Percentiles rank a stretch among this genome's conserved stretches.
Conservation (phyloP, 2,113 vertebrate species). For the Varanus salvator region DNA sequence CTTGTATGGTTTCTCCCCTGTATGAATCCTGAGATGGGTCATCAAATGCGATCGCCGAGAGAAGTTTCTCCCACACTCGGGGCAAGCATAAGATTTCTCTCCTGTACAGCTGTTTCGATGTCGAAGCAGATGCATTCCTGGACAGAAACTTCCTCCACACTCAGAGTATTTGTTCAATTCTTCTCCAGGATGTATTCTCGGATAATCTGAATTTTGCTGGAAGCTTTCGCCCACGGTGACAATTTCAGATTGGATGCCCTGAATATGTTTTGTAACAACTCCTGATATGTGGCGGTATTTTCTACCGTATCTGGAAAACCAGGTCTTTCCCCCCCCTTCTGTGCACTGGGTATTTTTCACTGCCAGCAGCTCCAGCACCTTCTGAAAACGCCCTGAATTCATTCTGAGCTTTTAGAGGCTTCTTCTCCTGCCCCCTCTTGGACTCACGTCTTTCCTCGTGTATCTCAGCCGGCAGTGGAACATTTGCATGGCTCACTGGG, state of each 20-base stretch:
- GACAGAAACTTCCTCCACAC: slow-evolving; percentile 66
- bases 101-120: slow-evolving; percentile 54
- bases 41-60: slow-evolving; percentile 53
- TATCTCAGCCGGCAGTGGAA: not conserved
- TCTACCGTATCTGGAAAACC: not conserved
- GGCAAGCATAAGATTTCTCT: slow-evolving; percentile 46
- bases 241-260: not conserved
- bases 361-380: not conserved
- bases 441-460: not conserved
- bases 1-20: slow-evolving; percentile 23
- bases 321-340: not conserved
- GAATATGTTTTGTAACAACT: slow-evolving; percentile 67
- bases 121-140: too few species aligned
- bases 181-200: slow-evolving; percentile 71
- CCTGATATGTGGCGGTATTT: not conserved
- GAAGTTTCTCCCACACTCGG: slow-evolving; percentile 59
- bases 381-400: not conserved
- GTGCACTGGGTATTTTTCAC: not conserved
- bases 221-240: not conserved
- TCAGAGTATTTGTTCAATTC: slow-evolving; percentile 64
- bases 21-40: slow-evolving; percentile 56
- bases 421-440: not conserved
- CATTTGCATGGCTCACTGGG: not conserved
- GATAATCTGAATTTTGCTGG: not conserved
- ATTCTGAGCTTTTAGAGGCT: not conserved